Evolutionary conservation across 1,140 invertebrate species (phyloP).

Genomic region (Semibalanus balanoides): DNA sequence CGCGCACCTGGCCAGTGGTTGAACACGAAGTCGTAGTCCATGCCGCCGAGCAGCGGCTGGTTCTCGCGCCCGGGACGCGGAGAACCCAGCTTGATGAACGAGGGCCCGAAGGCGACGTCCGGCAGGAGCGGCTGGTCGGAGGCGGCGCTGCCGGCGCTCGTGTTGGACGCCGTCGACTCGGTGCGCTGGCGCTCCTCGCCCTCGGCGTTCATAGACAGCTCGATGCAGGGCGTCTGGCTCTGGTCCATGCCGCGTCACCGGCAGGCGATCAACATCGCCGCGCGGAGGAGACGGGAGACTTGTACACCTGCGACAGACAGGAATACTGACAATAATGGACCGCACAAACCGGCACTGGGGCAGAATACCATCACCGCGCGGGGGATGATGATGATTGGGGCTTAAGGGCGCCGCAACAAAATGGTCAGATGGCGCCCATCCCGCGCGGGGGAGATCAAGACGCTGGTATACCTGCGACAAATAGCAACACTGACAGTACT

Average conservation of each 20-base stretch:
- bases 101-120: constrained; percentile 15
- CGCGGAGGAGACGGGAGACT: too few species aligned
- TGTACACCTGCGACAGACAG: too few species aligned
- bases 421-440: too few species aligned
- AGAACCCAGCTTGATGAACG: constrained; percentile 40
- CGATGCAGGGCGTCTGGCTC: background rate
- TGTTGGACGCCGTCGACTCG: background rate
- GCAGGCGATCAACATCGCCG: background rate
- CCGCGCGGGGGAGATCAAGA: too few species aligned
- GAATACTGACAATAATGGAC: too few species aligned
- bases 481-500: too few species aligned
- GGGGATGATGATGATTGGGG: too few species aligned
- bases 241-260: background rate
- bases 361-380: too few species aligned
- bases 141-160: background rate
- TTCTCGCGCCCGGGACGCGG: constrained; percentile 65
- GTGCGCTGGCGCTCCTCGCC: background rate
- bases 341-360: too few species aligned
- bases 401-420: too few species aligned
- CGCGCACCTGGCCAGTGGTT: constrained; percentile 33
- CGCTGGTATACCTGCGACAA: too few species aligned
- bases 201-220: background rate
- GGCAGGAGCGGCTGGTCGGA: constrained; percentile 1
- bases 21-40: constrained; percentile 56
- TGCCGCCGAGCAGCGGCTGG: constrained; percentile 66